Conservation (phyloP, 2,888 invertebrate species). For the Drosophila tripunctata region DNA sequence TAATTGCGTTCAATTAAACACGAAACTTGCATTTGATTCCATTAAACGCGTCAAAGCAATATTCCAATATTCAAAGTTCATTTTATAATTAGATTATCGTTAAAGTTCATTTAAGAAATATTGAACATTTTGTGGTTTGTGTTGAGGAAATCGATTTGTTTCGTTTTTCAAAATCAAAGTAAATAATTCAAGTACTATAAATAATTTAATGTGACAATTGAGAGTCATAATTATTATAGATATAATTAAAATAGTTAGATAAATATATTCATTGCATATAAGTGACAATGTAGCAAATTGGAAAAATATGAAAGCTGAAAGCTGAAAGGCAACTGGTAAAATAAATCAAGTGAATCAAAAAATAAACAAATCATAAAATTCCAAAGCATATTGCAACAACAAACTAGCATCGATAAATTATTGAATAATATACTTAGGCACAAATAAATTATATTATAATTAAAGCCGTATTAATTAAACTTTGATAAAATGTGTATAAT, state of each 20-base stretch:
- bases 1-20: slow-evolving; percentile 9
- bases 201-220: no score
- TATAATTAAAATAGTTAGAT: background rate
- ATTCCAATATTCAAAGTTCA: background rate
- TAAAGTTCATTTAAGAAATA: background rate
- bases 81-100: background rate
- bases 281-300: background rate
- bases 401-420: background rate
- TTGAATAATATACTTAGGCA: background rate
- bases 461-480: background rate
- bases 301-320: no score
- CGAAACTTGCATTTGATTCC: background rate
- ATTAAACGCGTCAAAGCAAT: slow-evolving; percentile 1
- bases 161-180: no score
- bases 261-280: no score
- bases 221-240: background rate
- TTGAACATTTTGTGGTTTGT: background rate
- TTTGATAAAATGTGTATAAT: background rate
- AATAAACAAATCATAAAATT: background rate
- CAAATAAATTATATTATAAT: background rate
- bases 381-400: background rate
- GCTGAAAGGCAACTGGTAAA: background rate
- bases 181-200: no score
- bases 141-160: no score
- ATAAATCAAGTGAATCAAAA: background rate